Percentiles rank a stretch among this genome's conserved stretches.
Evolutionary conservation across 2,797 vertebrate genomes (phyloP).

Genomic region (Chloroceryle amazona): DNA sequence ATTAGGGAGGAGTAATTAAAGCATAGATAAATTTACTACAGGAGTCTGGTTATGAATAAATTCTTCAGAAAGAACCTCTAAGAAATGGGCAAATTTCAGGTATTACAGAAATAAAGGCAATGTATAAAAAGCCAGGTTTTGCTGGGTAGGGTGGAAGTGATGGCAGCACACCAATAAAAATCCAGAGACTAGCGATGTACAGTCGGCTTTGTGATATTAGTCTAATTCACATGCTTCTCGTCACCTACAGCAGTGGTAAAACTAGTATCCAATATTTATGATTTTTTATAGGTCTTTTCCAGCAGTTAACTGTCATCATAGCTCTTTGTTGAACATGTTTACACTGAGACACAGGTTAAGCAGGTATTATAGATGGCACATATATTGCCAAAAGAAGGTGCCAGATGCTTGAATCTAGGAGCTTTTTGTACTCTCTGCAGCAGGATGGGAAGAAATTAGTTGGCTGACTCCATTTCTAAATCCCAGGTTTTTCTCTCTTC

Average conservation of each 20-base stretch:
- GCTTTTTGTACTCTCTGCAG: neutral
- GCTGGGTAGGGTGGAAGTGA: neutral
- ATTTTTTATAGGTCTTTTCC: neutral
- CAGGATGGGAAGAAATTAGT: neutral
- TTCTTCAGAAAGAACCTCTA: neutral
- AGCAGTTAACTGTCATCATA: neutral
- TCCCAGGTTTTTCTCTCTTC: neutral
- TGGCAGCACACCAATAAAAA: neutral
- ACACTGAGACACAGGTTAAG: neutral
- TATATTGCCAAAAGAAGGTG: neutral
- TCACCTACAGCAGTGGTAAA: neutral
- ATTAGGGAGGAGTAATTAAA: neutral
- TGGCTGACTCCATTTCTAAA: neutral
- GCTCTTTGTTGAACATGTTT: neutral
- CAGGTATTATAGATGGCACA: neutral
- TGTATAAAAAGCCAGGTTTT: neutral
- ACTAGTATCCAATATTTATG: neutral
- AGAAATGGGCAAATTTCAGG: neutral
- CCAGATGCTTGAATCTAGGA: neutral
- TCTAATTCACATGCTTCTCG: neutral
- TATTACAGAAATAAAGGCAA: neutral
- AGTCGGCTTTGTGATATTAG: neutral
- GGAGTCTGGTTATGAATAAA: neutral
- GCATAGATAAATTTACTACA: neutral
- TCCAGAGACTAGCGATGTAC: fast-evolving